Evolutionary conservation across 2,797 vertebrate species (phyloP).

Genomic region (Hyperoplus immaculatus): DNA sequence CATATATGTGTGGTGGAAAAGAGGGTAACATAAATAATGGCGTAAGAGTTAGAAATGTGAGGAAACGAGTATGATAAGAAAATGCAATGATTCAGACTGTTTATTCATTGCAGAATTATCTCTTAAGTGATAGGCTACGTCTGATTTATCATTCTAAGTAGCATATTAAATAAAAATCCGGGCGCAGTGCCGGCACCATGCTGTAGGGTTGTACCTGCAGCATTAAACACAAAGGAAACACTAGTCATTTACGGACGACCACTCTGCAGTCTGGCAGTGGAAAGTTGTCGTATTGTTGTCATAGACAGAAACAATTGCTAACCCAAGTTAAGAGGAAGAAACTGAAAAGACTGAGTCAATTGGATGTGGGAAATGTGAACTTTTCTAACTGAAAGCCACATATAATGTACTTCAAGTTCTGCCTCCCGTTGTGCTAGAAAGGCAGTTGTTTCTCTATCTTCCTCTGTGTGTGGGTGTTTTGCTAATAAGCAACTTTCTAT

Average conservation of each 20-base stretch:
- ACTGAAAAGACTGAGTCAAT: slow-evolving; percentile 23
- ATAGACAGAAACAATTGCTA: slow-evolving; percentile 46
- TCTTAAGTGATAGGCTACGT: neutral
- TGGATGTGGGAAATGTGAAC: slow-evolving; percentile 3
- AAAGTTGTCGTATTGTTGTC: slow-evolving; percentile 40
- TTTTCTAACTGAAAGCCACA: slow-evolving; percentile 2
- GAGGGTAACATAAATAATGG: slow-evolving; percentile 6
- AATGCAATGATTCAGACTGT: neutral
- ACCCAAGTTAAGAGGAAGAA: slow-evolving; percentile 21
- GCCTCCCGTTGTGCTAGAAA: neutral
- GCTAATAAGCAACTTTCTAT: neutral
- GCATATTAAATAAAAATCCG: neutral
- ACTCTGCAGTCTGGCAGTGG: neutral
- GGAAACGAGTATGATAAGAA: neutral
- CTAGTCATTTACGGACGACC: slow-evolving; percentile 52
- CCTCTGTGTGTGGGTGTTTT: neutral
- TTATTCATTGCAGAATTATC: slow-evolving; percentile 1
- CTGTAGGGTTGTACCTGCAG: slow-evolving; percentile 4
- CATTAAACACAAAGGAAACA: slow-evolving; percentile 29
- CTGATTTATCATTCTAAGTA: neutral
- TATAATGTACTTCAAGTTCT: neutral
- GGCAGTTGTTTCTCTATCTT: neutral
- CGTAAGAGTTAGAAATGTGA: neutral
- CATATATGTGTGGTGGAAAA: neutral
- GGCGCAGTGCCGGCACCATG: neutral